Conservation (phyloP, 2,797 vertebrate genomes). For the Leucoraja ocellata region DNA sequence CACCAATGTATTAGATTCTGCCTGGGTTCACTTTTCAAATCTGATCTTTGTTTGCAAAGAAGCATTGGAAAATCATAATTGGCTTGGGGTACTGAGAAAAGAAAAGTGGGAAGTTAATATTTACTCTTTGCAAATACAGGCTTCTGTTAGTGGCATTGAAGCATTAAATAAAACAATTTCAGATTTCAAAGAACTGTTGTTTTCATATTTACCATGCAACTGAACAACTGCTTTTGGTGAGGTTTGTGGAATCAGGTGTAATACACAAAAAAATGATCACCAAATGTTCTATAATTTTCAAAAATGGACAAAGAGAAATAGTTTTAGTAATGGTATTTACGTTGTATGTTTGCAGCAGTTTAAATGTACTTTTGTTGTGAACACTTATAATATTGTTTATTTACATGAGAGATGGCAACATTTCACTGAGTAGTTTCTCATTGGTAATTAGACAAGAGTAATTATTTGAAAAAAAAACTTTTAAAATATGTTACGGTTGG, state of each 20-base stretch:
- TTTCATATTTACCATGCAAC: neutral
- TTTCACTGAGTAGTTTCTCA: neutral
- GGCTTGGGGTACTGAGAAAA: neutral
- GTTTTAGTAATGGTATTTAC: neutral
- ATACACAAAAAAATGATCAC: neutral
- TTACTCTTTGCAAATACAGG: neutral
- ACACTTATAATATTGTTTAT: neutral
- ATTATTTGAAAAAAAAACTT: neutral
- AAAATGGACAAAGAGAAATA: neutral
- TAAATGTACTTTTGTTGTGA: neutral
- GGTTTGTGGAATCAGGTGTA: neutral
- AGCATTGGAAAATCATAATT: neutral
- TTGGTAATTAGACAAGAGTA: neutral
- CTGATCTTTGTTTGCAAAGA: neutral
- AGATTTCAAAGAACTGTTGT: neutral
- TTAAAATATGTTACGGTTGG: neutral
- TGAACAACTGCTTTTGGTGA: neutral
- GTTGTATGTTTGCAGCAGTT: neutral
- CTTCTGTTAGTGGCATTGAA: neutral
- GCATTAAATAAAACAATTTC: neutral
- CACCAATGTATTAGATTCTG: constrained; percentile 6
- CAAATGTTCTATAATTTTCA: neutral
- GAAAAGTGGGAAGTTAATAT: too few species aligned
- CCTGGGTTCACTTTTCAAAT: neutral
- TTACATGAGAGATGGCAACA: neutral